phyloP scores from a whole-genome alignment of 92 coral and sea anemone species.

The Diadumene lineata region DNA sequence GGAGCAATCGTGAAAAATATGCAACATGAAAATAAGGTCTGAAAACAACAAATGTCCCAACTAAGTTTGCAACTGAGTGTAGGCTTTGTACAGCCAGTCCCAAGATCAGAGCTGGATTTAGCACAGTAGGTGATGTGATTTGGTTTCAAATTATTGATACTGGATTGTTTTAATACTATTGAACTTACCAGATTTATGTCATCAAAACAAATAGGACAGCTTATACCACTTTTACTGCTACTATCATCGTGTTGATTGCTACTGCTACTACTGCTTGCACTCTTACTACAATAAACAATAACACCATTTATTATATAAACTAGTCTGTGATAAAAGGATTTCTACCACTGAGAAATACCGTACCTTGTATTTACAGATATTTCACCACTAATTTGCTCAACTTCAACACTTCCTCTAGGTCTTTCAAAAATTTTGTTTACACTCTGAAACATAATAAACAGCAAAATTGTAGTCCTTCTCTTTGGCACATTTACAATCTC shows the following conservation, averaged over 20 bases:
- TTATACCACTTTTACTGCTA: constrained; percentile 41
- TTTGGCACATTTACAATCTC: not conserved
- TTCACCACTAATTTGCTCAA: constrained; percentile 32
- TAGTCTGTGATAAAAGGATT: not conserved
- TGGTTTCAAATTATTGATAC: too few species aligned
- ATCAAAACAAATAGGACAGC: constrained; percentile 93
- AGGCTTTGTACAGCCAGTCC: too few species aligned
- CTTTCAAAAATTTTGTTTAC: constrained; percentile 62
- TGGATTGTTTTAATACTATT: too few species aligned
- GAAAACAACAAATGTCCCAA: too few species aligned
- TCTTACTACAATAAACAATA: not conserved
- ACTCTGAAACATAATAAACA: constrained; percentile 37
- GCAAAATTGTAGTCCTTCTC: not conserved
- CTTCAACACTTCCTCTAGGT: constrained; percentile 37
- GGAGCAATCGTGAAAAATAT: too few species aligned
- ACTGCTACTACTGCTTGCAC: not conserved
- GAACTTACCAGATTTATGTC: constrained; percentile 65
- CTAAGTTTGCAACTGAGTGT: too few species aligned
- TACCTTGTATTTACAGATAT: not conserved
- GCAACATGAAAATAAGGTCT: not conserved
- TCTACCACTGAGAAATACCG: not conserved
- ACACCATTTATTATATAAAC: not conserved
- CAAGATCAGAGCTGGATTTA: not conserved
- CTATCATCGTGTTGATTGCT: not conserved
- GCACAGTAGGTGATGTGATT: too few species aligned